These are phyloP conservation scores for Odontamblyopus lacepedii DNA, from an alignment of 2,797 vertebrate species.

Conservation along the genomic window DNA sequence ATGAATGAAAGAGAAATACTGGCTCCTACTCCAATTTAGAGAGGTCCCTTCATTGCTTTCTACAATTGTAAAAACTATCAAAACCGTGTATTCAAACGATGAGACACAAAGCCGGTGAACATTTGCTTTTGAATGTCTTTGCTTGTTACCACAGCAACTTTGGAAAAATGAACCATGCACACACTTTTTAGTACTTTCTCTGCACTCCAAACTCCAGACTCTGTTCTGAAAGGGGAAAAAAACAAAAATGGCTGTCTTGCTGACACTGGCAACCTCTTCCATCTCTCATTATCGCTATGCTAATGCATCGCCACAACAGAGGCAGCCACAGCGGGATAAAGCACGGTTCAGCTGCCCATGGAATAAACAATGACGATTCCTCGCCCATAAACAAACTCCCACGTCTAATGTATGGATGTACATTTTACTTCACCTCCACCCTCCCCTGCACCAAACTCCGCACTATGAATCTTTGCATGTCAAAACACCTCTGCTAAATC, in stretches of 20 bases:
- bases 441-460: constrained; percentile 13
- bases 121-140: background rate
- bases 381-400: constrained; percentile 15
- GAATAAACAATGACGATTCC: constrained; percentile 52
- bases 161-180: constrained; percentile 14
- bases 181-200: constrained; percentile 12
- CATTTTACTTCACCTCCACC: constrained; percentile 16
- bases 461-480: constrained; percentile 19
- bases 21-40: background rate
- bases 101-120: background rate
- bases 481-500: constrained; percentile 23
- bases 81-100: background rate
- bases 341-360: constrained; percentile 46
- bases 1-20: too few species aligned
- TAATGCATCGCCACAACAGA: constrained; percentile 60
- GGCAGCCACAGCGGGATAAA: constrained; percentile 39
- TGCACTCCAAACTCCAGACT: constrained; percentile 27
- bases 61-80: background rate
- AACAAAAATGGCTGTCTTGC: constrained; percentile 43
- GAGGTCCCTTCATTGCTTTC: background rate
- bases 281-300: constrained; percentile 66
- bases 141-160: constrained; percentile 1
- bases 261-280: constrained; percentile 64
- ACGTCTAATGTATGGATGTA: constrained; percentile 37
- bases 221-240: background rate